Conservation (phyloP, 2,113 vertebrate genomes). For the Phodopus roborovskii region DNA sequence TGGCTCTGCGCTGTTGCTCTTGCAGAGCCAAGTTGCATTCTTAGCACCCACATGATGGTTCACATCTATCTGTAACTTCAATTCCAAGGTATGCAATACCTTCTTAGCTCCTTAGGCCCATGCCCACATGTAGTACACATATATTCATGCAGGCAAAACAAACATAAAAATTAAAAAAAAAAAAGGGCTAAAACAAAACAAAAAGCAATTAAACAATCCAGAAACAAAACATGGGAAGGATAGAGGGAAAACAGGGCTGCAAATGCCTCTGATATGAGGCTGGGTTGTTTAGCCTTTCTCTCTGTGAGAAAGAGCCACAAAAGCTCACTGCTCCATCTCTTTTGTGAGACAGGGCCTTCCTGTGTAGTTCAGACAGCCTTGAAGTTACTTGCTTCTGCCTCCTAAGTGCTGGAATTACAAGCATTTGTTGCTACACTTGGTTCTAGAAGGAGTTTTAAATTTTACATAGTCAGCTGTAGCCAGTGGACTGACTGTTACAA, state of each 20-base stretch:
- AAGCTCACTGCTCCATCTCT: not conserved
- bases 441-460: constrained; percentile 34
- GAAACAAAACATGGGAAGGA: not conserved
- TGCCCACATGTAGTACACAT: not conserved
- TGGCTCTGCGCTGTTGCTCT: not conserved
- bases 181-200: not conserved
- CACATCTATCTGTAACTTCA: not conserved
- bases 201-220: not conserved
- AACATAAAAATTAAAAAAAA: not conserved
- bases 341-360: not conserved
- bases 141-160: not conserved
- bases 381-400: not conserved
- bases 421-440: not conserved
- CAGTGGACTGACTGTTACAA: constrained; percentile 20
- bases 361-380: not conserved
- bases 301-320: not conserved
- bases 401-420: not conserved
- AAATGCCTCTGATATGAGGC: not conserved
- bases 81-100: not conserved
- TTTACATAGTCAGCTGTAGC: not conserved
- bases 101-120: not conserved
- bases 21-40: not conserved
- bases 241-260: not conserved
- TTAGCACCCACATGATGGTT: not conserved
- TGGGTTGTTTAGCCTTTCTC: not conserved